Evolutionary conservation across 2,113 vertebrate species (phyloP), one percentile per base, ranked within the genome.

Genomic region (Melanocharis versteri): DNA sequence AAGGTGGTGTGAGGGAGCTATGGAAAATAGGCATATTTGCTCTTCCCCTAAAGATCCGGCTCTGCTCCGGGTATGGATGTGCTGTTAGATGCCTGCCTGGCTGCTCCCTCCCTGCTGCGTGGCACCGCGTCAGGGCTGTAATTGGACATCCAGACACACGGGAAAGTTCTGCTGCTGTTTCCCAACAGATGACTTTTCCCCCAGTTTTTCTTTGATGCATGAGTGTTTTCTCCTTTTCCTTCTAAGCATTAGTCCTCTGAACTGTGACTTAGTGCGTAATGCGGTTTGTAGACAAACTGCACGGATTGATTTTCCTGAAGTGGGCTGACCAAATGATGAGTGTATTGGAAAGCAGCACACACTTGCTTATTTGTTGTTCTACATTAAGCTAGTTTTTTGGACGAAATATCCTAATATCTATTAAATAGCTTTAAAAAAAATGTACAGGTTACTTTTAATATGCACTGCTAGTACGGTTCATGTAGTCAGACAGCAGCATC

Each of bases 61-160:
- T 76, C 23, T 44, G 76, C 1, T 5, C 14, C 0, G 7, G 30
- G 40, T 37, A 11, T 0, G 0, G 33, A 33, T 4, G 31, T 48
- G 33, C 79, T 11, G 0, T 37, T 17, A 9, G 26, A 11, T 5
- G 1, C 56, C 40, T 2, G 8, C 66, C 48, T 44, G 45, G 50
- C 8, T n/a, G 66, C 51, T 61, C 22, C 26, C 44, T 56, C 69
- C 28, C 12, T 68, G 42, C 71, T 8, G 31, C n/a, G 2, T 1
- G 1, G 28, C 71, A 19, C 37, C 0, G 2, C 22, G 1, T n/a
- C 21, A 7, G 44, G 54, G 53, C 73, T 72, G 51, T n/a, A 62
- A 3, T 0, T 13, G 57, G 47, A 4, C 47, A 3, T 56, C 15
- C 33, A 48, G 19, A 37, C 8, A 0, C 1, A 4, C 0, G 0